phyloP scores from a whole-genome alignment of 2,888 invertebrate species.

The Baronia brevicornis region DNA sequence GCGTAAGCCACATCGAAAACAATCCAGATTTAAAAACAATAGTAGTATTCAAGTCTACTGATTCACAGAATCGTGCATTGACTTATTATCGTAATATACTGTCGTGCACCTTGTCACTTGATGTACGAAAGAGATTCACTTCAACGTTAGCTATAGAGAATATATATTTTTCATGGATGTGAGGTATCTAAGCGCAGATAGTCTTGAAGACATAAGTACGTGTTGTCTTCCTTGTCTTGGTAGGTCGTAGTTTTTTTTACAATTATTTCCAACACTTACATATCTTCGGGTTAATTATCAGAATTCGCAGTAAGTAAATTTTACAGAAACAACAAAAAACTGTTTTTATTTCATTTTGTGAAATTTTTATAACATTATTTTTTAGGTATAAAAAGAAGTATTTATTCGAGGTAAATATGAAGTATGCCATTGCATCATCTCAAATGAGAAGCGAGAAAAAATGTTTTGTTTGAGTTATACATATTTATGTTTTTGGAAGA shows the following conservation, averaged over 20 bases:
- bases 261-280: constrained; percentile 10
- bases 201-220: constrained; percentile 57
- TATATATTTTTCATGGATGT: constrained; percentile 46
- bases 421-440: no score
- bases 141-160: constrained; percentile 11
- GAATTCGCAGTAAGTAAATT: no score
- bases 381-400: no score
- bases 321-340: no score
- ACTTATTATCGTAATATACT: constrained; percentile 39
- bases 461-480: no score
- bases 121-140: constrained; percentile 17
- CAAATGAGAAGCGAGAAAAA: no score
- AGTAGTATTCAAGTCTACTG: constrained; percentile 47
- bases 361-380: no score
- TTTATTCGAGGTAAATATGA: no score
- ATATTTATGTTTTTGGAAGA: constrained; percentile 11
- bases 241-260: constrained; percentile 10
- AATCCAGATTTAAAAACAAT: constrained; percentile 60
- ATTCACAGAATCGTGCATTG: constrained; percentile 46
- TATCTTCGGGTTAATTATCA: constrained; percentile 1
- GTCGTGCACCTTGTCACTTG: constrained; percentile 37
- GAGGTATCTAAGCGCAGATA: constrained; percentile 51
- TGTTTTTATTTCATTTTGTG: no score
- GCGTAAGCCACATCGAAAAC: constrained; percentile 44
- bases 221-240: constrained; percentile 66